Base-by-base conservation (phyloP, 2,888 invertebrate genomes). In the Drosophila ochracea region DNA sequence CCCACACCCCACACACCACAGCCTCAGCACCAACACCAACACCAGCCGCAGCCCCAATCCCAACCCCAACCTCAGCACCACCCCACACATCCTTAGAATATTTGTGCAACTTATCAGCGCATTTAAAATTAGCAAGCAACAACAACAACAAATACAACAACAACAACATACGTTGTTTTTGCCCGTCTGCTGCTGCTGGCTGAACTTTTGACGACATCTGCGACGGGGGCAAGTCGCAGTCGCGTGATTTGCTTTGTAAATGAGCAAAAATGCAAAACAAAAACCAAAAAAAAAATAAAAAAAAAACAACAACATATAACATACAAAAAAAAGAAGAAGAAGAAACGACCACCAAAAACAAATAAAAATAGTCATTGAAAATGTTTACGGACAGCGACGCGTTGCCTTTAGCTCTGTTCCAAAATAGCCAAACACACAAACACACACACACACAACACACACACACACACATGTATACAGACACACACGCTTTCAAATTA, bases 21-120 rank as follows among this genome's bases (percentile, higher is more conserved):
- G 28, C n/a, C 49, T 33, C 33, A 65, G 16, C 52, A 79, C 76
- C 31, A 31, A 21, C 41, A n/a, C 11, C 50, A 39, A 19, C 37
- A 13, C 37, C 43, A 47, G 43, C n/a, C 39, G 16, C 35, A 31
- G 33, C 16, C 31, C 7, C 39, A 41, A 9, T 7, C 43, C 21
- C 43, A 47, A 47, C 13, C 21, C 43, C 43, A 43, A 47, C 21
- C 21, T 47, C 13, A 47, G 13, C 13, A 47, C 47, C 60, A 16
- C n/a, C 54, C 55, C 37, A 71, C 55, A 83, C 87, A 89, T 86
- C 83, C 84, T 78, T 84, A 82, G 60, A 82, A 84, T 84, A 90
- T 84, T 84, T 84, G 88, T 90, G 90, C 88, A 90, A 84, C 88
- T 84, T 84, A 84, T 89, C 90, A 90, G 90, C 84, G 90, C 82